Percentiles rank a stretch among this genome's conserved stretches.
These are phyloP conservation scores for Rhinogobius similis DNA, from an alignment of 2,113 vertebrate genomes.

Conservation along the genomic window DNA sequence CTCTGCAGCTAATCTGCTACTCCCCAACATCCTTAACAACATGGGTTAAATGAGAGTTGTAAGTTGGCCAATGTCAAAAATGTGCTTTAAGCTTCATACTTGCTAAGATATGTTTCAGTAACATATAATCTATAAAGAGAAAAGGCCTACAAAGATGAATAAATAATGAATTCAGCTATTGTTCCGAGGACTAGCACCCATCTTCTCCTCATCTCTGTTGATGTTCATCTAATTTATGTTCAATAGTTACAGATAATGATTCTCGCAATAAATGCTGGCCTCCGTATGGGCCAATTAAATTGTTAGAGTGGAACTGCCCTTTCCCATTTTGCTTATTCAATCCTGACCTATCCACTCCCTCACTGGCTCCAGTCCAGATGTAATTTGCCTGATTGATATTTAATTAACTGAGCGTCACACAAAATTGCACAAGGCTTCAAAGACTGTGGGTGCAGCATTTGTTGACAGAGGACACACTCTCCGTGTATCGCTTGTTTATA, in stretches of 20 bases:
- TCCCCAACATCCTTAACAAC: no score
- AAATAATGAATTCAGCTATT: background rate
- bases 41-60: no score
- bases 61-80: background rate
- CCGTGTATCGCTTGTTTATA: background rate
- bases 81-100: background rate
- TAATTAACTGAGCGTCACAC: slow-evolving; percentile 52
- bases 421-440: slow-evolving; percentile 1
- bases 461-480: background rate
- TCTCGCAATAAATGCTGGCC: slow-evolving; percentile 28
- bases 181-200: background rate
- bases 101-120: background rate
- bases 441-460: background rate
- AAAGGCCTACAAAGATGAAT: background rate
- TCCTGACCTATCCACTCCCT: slow-evolving; percentile 38
- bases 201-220: slow-evolving; percentile 12
- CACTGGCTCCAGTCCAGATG: slow-evolving; percentile 48
- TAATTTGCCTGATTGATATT: slow-evolving; percentile 59
- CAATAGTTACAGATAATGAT: slow-evolving; percentile 10
- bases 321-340: slow-evolving; percentile 65
- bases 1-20: no score
- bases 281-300: slow-evolving; percentile 48
- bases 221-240: slow-evolving; percentile 12
- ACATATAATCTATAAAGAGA: background rate
- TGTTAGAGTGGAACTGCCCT: slow-evolving; percentile 60